Evolutionary conservation across 1,140 invertebrate genomes (phyloP).

Genomic region (Cotesia chilonis): DNA sequence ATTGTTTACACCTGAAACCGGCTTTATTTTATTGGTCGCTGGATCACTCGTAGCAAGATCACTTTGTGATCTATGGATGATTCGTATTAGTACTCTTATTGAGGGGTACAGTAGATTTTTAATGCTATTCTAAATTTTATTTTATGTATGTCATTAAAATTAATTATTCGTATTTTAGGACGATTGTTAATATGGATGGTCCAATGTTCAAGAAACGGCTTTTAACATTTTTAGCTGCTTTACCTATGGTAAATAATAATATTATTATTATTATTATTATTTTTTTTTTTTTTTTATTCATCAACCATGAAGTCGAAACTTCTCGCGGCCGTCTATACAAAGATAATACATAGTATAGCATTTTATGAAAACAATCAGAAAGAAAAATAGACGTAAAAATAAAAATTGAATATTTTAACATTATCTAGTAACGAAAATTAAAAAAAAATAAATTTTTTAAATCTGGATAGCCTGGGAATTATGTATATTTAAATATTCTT

Average conservation of each 20-base stretch:
- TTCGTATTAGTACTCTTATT: slow-evolving; percentile 90
- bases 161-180: slow-evolving; percentile 68
- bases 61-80: slow-evolving; percentile 96
- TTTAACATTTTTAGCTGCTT: slow-evolving; percentile 78
- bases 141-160: slow-evolving; percentile 5
- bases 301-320: no score
- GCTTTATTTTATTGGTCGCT: slow-evolving; percentile 84
- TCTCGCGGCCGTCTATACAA: no score
- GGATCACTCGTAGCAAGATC: slow-evolving; percentile 84
- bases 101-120: slow-evolving; percentile 75
- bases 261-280: no score
- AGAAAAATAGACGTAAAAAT: no score
- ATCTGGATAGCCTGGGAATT: no score
- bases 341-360: no score
- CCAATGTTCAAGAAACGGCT: slow-evolving; percentile 79
- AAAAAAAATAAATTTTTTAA: no score
- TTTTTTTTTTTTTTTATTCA: no score
- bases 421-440: no score
- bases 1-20: slow-evolving; percentile 76
- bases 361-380: no score
- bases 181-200: slow-evolving; percentile 90
- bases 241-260: slow-evolving; percentile 78
- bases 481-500: no score
- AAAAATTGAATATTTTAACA: no score
- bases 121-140: slow-evolving; percentile 3